These are phyloP conservation scores for Galleria mellonella DNA, from an alignment of 1,140 invertebrate genomes.

Conservation along the genomic window DNA sequence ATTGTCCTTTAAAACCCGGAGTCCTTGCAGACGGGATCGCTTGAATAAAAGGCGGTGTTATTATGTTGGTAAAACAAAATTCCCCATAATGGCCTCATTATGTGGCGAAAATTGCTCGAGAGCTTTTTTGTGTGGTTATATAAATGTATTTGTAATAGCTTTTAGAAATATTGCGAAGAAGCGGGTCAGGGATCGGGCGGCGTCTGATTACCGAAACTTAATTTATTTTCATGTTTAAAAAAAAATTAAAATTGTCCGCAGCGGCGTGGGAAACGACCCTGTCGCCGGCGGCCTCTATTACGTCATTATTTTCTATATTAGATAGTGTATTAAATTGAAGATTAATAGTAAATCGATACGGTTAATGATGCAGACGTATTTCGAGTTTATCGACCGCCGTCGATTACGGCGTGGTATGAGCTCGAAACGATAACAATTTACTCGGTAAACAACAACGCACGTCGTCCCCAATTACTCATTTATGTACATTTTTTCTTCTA, in stretches of 20 bases:
- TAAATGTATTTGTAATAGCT: conserved; percentile 74
- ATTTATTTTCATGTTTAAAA: conserved; percentile 66
- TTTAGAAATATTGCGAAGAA: conserved; percentile 72
- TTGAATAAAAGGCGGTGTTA: conserved; percentile 67
- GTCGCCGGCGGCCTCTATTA: conserved; percentile 69
- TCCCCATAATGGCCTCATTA: conserved; percentile 72
- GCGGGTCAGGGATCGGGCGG: conserved; percentile 53
- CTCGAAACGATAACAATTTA: background rate
- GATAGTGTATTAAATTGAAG: conserved; percentile 64
- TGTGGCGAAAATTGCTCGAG: conserved; percentile 71
- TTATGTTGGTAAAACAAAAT: conserved; percentile 74
- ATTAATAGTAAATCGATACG: conserved; percentile 67
- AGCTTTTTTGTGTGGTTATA: conserved; percentile 69
- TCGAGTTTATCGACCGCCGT: conserved; percentile 20
- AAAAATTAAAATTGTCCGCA: conserved; percentile 55
- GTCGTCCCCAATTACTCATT: background rate
- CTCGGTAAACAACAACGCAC: conserved; percentile 5
- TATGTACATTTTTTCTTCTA: too few species aligned
- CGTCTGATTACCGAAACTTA: conserved; percentile 71
- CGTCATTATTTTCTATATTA: conserved; percentile 72
- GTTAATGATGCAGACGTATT: conserved; percentile 26
- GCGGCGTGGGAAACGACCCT: conserved; percentile 68
- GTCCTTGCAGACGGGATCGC: conserved; percentile 58
- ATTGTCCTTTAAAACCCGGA: conserved; percentile 62
- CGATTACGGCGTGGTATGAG: conserved; percentile 2